These are phyloP conservation scores for Gopherus flavomarginatus DNA, from an alignment of 2,113 vertebrate genomes.

Conservation along the genomic window DNA sequence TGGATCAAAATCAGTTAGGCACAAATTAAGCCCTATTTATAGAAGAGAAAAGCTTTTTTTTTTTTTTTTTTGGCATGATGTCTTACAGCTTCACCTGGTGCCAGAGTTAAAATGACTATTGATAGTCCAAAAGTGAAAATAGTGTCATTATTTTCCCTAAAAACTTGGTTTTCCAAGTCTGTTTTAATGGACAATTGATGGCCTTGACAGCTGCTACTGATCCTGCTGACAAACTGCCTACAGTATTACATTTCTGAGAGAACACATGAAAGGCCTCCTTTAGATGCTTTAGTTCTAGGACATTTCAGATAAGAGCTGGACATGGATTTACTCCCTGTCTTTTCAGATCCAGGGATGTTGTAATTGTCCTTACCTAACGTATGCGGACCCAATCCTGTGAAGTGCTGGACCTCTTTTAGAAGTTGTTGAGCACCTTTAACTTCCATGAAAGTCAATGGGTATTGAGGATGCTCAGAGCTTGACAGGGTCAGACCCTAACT, in stretches of 20 bases:
- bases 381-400: not conserved
- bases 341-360: not conserved
- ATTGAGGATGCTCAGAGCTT: not conserved
- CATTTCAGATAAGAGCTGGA: not conserved
- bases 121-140: constrained; percentile 44
- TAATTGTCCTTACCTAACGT: not conserved
- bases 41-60: not conserved
- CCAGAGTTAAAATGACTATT: not conserved
- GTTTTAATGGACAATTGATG: constrained; percentile 48
- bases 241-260: not conserved
- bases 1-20: not conserved
- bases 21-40: constrained; percentile 32
- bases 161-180: constrained; percentile 30
- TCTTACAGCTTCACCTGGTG: not conserved
- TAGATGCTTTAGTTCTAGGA: not conserved
- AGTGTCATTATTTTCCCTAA: constrained; percentile 24
- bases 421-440: not conserved
- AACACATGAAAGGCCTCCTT: not conserved
- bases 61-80: not conserved
- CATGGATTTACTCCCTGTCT: constrained; percentile 1
- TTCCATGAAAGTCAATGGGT: not conserved
- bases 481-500: not conserved
- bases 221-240: rapidly evolving
- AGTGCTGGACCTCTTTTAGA: not conserved
- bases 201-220: constrained; percentile 15